A percentile compares a stretch with the other conserved stretches of the same genome.
Evolutionary conservation across 2,113 vertebrate species (phyloP).

Genomic region (Crotalus helleri): DNA sequence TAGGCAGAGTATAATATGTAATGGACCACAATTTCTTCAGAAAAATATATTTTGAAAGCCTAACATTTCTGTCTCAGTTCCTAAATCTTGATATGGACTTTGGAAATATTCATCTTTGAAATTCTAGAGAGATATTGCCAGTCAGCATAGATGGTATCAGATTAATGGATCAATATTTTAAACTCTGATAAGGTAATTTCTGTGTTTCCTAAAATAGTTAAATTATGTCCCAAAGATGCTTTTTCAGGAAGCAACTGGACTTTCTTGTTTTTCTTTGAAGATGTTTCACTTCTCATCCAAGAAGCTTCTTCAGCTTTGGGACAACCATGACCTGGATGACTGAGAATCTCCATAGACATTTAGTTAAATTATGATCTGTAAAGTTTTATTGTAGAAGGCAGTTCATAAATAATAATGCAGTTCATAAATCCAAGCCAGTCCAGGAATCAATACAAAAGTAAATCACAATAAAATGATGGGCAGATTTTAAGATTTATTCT

Average conservation of each 20-base stretch:
- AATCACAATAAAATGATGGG: background rate
- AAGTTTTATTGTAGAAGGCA: too few relatives aligned
- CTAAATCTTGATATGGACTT: background rate
- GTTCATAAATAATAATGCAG: too few relatives aligned
- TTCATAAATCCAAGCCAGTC: background rate
- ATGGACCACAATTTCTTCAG: background rate
- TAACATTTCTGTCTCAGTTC: background rate
- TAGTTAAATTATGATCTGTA: too few relatives aligned
- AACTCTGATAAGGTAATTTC: background rate
- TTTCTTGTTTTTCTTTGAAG: too few relatives aligned
- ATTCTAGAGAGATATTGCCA: background rate
- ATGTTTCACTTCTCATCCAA: too few relatives aligned
- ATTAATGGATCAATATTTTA: background rate
- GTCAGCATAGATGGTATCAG: background rate
- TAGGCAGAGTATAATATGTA: background rate
- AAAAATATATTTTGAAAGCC: background rate
- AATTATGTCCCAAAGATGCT: background rate
- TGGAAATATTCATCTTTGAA: background rate
- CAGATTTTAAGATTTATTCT: background rate
- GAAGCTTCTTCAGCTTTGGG: too few relatives aligned
- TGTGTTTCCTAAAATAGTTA: background rate
- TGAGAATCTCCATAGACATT: too few relatives aligned
- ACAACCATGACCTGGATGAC: too few relatives aligned
- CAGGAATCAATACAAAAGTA: background rate
- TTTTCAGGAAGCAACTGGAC: too few relatives aligned